These are phyloP conservation scores for Hycleus cichorii DNA, from an alignment of 1,140 invertebrate species.

Conservation along the genomic window DNA sequence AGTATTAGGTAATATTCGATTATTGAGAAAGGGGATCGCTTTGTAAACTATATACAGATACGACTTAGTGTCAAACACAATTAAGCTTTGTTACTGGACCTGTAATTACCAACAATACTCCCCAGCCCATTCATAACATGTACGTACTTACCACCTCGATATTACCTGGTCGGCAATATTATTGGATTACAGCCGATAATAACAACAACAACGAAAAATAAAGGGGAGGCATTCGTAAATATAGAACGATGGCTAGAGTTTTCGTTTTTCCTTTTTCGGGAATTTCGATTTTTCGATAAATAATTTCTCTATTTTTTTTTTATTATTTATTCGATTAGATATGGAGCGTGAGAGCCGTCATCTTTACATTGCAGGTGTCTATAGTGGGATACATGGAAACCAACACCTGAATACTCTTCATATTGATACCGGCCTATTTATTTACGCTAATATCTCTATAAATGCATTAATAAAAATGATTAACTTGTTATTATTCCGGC, in stretches of 20 bases:
- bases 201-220: too few species aligned
- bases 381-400: neutral
- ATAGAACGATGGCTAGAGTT: too few species aligned
- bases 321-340: too few species aligned
- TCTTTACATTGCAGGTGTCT: constrained; percentile 13
- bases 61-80: constrained; percentile 25
- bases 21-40: constrained; percentile 14
- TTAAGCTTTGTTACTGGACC: constrained; percentile 19
- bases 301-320: too few species aligned
- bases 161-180: constrained; percentile 15
- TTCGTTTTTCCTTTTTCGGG: too few species aligned
- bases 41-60: constrained; percentile 4
- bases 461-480: constrained; percentile 7
- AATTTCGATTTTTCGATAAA: too few species aligned
- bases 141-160: neutral
- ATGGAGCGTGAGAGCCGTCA: neutral
- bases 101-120: constrained; percentile 12
- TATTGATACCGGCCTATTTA: constrained; percentile 2
- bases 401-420: constrained; percentile 12
- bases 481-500: neutral
- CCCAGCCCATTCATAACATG: neutral
- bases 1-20: constrained; percentile 26
- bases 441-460: constrained; percentile 5
- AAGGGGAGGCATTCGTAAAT: too few species aligned
- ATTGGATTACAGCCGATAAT: constrained; percentile 12